Evolutionary conservation across 2,888 invertebrate genomes (phyloP), one percentile per base, ranked within the genome.

Genomic region (Thysanoteuthis rhombus): DNA sequence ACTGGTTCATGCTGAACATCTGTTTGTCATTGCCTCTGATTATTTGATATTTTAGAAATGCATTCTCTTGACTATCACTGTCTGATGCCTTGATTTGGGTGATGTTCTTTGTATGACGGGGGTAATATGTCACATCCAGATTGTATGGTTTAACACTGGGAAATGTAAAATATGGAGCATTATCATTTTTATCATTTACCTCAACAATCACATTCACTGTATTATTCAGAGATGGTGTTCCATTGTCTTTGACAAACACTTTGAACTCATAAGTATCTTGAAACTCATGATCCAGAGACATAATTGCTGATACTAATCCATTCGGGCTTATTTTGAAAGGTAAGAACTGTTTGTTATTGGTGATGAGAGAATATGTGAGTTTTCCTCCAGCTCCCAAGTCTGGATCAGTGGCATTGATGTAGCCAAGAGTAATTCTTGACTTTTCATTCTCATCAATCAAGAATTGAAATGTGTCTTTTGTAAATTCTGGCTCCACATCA

Each of bases 1-100:
- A 75, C 75, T 75, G 75, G 75, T 75, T 75, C n/a, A 75, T 75
- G 75, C n/a, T 75, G 75, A 75, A 75, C n/a, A 75, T 75, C 75
- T 75, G 75, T 75, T 75, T 75, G 16, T 75, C 75, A 75, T 75
- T 75, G 75, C 75, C 75, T 75, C 75, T 75, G n/a, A 75, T 75
- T 75, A 75, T 75, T 75, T 75, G 16, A 75, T 75, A 75, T 75
- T 75, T 75, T 75, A 75, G 75, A 75, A 75, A 75, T 75, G 75
- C 75, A 75, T 75, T 75, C 75, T 75, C 75, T 75, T 75, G 75
- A 75, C 75, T 75, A 75, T 75, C 75, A 75, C 75, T 75, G n/a
- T 75, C 75, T 16, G 75, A 10, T 75, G 75, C 75, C 75, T 75
- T 75, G n/a, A 75, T 75, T 36, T 75, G n/a, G n/a, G n/a, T 75